Evolutionary conservation across 2,113 vertebrate genomes (phyloP).

Genomic region (Brachyistius frenatus): DNA sequence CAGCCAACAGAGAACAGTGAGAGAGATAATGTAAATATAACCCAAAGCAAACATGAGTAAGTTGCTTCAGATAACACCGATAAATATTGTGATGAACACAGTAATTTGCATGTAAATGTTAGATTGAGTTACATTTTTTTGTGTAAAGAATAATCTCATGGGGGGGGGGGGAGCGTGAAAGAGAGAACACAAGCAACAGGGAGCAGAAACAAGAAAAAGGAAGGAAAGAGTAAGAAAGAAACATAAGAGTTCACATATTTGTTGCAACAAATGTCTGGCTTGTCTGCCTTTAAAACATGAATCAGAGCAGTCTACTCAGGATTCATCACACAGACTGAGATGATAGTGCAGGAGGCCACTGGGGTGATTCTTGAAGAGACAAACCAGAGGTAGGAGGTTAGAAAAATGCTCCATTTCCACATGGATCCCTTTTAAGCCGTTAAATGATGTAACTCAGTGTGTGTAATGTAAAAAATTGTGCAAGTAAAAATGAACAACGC

Average conservation of each 20-base stretch:
- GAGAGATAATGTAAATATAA: background rate
- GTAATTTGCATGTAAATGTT: background rate
- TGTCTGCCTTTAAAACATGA: slow-evolving; percentile 49
- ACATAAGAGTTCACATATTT: slow-evolving; percentile 28
- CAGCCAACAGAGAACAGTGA: background rate
- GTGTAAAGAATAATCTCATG: background rate
- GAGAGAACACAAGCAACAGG: slow-evolving; percentile 15
- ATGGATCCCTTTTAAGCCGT: background rate
- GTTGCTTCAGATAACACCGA: background rate
- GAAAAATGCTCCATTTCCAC: slow-evolving; percentile 18
- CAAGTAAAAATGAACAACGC: background rate
- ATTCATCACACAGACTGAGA: slow-evolving; percentile 69
- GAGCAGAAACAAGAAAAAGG: background rate
- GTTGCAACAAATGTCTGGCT: slow-evolving; percentile 47
- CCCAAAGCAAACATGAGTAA: background rate
- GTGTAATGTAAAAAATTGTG: slow-evolving; percentile 1
- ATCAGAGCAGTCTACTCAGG: slow-evolving; percentile 40
- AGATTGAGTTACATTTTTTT: background rate
- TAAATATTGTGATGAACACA: slow-evolving; percentile 5
- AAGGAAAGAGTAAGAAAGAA: slow-evolving; percentile 13
- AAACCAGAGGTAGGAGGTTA: slow-evolving; percentile 14
- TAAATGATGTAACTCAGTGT: background rate
- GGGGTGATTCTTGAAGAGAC: slow-evolving; percentile 41
- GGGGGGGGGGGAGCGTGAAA: background rate
- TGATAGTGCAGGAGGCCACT: slow-evolving; percentile 41